Percentiles rank a stretch among this genome's conserved stretches.
Conservation (phyloP, 2,113 vertebrate species). For the Gadus chalcogrammus region DNA sequence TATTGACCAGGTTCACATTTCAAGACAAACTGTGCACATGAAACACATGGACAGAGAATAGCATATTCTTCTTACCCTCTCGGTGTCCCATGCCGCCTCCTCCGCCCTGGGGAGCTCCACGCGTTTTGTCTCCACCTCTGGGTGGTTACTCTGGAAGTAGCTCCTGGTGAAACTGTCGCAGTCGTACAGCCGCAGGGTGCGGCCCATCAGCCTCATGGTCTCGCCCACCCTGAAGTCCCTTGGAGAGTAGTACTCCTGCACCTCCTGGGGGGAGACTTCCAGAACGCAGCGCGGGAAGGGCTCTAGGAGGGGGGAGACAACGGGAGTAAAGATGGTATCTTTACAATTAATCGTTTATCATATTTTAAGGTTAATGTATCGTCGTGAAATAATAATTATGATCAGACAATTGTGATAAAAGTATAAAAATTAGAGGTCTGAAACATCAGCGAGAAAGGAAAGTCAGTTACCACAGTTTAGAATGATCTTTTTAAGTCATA, state of each 20-base stretch:
- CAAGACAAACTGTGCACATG: background rate
- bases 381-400: no score
- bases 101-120: conserved; percentile 61
- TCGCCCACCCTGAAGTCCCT: conserved; percentile 86
- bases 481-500: no score
- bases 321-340: background rate
- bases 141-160: conserved; percentile 80
- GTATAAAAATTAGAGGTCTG: no score
- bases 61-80: conserved; percentile 44
- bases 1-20: background rate
- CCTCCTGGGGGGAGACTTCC: conserved; percentile 84
- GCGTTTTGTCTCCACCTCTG: conserved; percentile 73
- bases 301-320: conserved; percentile 60
- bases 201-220: conserved; percentile 77
- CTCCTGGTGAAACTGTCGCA: conserved; percentile 85
- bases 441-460: no score
- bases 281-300: conserved; percentile 85
- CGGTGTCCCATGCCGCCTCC: background rate
- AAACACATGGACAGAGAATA: background rate
- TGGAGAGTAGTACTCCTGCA: conserved; percentile 84
- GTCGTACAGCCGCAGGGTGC: conserved; percentile 84
- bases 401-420: no score
- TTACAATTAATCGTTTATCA: no score
- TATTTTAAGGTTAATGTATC: no score
- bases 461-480: no score